Base-by-base conservation (phyloP, 2,797 vertebrate species). In the Thalassophryne amazonica region DNA sequence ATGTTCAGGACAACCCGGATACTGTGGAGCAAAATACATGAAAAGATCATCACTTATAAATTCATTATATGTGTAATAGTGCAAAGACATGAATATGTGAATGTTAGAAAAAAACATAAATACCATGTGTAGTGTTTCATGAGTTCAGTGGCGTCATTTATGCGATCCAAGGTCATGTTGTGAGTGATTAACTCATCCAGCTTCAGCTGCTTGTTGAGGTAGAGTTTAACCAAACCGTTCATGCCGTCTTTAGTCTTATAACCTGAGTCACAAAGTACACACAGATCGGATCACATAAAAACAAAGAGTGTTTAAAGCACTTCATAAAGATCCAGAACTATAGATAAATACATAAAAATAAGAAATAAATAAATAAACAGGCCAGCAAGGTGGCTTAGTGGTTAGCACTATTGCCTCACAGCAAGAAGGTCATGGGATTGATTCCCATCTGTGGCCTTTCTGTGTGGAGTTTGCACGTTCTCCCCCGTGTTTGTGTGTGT, bases 111-210 rank as follows among this genome's bases (percentile, higher is more conserved):
- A n/a, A n/a, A n/a, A 0, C n/a, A 16, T 15, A 71, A 47, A 73
- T 82, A 94, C 93, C 94, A 92, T 75, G 92, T 72, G 7, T 92
- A 89, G 4, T 75, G 59, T 45, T 88, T 88, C 81, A 98, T 89
- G 55, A 95, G 78, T 4, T 94, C 87, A 72, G 94, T 92, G 39
- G 90, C 92, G 31, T 96, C 89, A 8, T 90, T 94, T 75, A 95
- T 78, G 41, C 91, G 78, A 14, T 85, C 68, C 59, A 94, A 86
- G 47, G 76, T 78, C 81, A 95, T 83, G 3, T 66, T 88, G 52
- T 96, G 91, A 5, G 91, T 96, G 71, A 95, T 93, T 74, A 94
- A 90, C 45, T 93, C 90, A 33, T 95, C 93, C 69, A 95, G 24
- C 76, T 85, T 89, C 68, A 97, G 52, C 58, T 89, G 95, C 46